phyloP scores from a whole-genome alignment of 2,797 vertebrate species.

The Pampus argenteus region DNA sequence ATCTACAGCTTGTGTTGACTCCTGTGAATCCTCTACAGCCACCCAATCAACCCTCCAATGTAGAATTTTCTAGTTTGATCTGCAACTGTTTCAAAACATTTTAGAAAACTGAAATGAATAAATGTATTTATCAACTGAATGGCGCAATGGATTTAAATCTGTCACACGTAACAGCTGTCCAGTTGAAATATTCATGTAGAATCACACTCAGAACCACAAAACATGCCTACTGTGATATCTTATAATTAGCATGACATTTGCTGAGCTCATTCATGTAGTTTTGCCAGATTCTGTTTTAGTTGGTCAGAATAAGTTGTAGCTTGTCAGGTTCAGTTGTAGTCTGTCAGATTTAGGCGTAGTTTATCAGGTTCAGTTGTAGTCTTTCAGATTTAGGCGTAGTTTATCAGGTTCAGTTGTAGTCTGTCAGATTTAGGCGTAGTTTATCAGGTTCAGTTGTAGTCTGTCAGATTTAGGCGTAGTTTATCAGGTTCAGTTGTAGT shows the following conservation, averaged over 20 bases:
- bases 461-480: too few relatives aligned
- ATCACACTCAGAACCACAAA: neutral
- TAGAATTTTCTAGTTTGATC: neutral
- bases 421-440: too few relatives aligned
- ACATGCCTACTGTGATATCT: slow-evolving; percentile 6
- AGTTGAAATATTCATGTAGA: slow-evolving; percentile 1
- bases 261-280: slow-evolving; percentile 21
- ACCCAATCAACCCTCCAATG: neutral
- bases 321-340: neutral
- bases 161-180: neutral
- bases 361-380: neutral
- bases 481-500: too few relatives aligned
- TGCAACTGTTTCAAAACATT: neutral
- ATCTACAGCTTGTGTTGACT: slow-evolving; percentile 27
- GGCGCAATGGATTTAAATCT: neutral
- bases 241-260: slow-evolving; percentile 22
- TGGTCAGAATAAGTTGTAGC: neutral
- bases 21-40: slow-evolving; percentile 14
- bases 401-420: neutral
- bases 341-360: neutral
- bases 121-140: neutral
- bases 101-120: slow-evolving; percentile 3
- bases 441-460: too few relatives aligned
- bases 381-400: neutral
- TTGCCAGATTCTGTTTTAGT: neutral